These are phyloP conservation scores for Mantis religiosa DNA, from an alignment of 2,888 invertebrate species.

Conservation along the genomic window DNA sequence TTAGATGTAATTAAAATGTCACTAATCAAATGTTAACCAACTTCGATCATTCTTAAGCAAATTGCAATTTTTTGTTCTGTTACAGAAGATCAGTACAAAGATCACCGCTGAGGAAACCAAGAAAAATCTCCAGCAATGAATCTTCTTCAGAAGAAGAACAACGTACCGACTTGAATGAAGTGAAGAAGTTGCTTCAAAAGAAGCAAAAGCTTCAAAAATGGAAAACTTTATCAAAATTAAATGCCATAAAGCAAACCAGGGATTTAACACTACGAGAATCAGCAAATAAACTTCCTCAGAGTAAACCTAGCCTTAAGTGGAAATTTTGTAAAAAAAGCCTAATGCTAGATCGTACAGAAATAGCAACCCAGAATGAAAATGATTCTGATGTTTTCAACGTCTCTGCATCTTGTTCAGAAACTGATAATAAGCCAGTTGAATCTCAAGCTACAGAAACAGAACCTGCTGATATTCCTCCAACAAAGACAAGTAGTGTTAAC, in stretches of 20 bases:
- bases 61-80: not conserved
- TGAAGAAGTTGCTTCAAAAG: not conserved
- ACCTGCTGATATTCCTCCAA: not conserved
- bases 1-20: too few species aligned
- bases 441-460: not conserved
- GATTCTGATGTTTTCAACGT: not conserved
- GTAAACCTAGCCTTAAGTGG: constrained; percentile 6
- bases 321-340: not conserved
- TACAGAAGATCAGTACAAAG: not conserved
- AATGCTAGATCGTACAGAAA: not conserved
- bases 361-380: not conserved
- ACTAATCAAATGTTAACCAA: too few species aligned
- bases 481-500: not conserved
- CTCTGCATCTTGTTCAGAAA: constrained; percentile 7
- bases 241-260: not conserved
- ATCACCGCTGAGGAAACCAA: not conserved
- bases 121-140: not conserved
- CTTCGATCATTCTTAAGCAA: not conserved
- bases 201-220: constrained; percentile 1
- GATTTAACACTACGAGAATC: not conserved
- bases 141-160: not conserved
- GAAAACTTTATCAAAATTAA: not conserved
- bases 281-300: not conserved
- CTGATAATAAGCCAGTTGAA: not conserved
- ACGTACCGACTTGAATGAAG: not conserved